Conservation (phyloP, 2,113 vertebrate genomes). For the Daboia siamensis region DNA sequence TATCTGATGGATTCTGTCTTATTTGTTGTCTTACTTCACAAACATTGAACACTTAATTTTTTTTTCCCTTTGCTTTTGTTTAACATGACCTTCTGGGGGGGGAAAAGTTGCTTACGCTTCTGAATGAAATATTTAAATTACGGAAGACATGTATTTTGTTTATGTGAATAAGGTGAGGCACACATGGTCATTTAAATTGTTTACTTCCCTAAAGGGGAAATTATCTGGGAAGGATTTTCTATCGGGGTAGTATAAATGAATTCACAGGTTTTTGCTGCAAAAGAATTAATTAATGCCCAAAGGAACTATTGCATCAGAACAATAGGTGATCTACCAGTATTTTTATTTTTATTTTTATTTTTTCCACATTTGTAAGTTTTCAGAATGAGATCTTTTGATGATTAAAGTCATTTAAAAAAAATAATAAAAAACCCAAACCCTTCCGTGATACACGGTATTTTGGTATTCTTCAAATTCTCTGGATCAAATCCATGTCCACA, state of each 20-base stretch:
- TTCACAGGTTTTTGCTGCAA: background rate
- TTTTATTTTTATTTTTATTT: background rate
- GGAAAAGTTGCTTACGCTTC: background rate
- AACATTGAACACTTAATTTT: background rate
- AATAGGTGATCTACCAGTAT: too few species aligned
- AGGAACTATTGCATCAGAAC: background rate
- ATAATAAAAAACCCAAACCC: background rate
- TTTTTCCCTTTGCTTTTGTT: background rate
- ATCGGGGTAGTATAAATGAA: background rate
- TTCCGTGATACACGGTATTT: background rate
- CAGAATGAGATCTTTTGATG: background rate
- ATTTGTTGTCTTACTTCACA: background rate
- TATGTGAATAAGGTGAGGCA: background rate
- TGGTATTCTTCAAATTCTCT: background rate
- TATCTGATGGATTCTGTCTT: background rate
- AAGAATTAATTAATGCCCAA: background rate
- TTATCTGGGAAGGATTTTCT: background rate
- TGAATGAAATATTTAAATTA: background rate
- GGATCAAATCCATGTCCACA: background rate
- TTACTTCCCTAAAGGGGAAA: background rate
- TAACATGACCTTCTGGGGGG: background rate
- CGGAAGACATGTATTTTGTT: background rate
- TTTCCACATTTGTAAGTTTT: background rate
- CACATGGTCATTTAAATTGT: background rate
- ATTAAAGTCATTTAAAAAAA: background rate